Conservation (phyloP, 2,797 vertebrate species). For the Melanotaenia nigrans region DNA sequence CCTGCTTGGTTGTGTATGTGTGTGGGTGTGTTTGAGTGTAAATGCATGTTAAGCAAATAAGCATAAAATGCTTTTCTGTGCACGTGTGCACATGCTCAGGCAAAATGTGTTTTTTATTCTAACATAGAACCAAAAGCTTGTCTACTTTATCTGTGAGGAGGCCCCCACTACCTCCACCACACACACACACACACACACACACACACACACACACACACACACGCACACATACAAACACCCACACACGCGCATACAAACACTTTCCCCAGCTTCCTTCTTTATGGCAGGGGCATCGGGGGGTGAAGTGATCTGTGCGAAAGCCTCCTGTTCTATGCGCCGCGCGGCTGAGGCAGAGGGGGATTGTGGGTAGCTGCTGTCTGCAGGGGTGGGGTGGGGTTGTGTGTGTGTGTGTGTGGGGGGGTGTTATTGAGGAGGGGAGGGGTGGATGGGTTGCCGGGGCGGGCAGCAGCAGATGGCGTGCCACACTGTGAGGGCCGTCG, state of each 20-base stretch:
- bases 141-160: conserved; percentile 50
- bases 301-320: conserved; percentile 85
- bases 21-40: conserved; percentile 10
- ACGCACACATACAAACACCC: conserved; percentile 23
- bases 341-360: conserved; percentile 79
- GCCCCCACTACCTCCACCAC: conserved; percentile 8
- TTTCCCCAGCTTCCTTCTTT: conserved; percentile 67
- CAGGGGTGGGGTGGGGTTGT: conserved; percentile 55
- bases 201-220: conserved; percentile 19
- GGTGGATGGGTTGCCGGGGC: conserved; percentile 73
- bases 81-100: conserved; percentile 11
- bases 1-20: not conserved
- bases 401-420: conserved; percentile 42
- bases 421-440: conserved; percentile 52
- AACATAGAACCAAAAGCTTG: conserved; percentile 50
- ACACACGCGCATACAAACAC: conserved; percentile 20
- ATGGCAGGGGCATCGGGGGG: conserved; percentile 79
- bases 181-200: conserved; percentile 21
- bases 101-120: conserved; percentile 53
- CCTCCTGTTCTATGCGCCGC: conserved; percentile 79
- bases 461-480: conserved; percentile 83
- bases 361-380: conserved; percentile 84
- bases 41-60: conserved; percentile 43
- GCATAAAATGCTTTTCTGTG: conserved; percentile 10
- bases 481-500: conserved; percentile 84